phyloP scores from a whole-genome alignment of 2,797 vertebrate species.

The Eulemur rubriventer region DNA sequence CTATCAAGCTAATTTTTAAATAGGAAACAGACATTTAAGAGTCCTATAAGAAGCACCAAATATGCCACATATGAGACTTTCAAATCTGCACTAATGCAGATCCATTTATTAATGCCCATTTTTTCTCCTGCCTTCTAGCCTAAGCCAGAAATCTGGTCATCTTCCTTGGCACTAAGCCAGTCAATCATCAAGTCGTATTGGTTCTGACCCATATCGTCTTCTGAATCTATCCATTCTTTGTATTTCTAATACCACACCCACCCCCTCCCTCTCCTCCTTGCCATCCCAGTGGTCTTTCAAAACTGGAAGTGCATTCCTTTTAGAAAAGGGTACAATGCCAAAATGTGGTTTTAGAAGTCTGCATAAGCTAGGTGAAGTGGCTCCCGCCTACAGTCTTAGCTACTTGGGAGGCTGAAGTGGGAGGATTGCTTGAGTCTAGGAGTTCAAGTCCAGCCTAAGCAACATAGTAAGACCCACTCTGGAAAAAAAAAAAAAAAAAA shows the following conservation, averaged over 20 bases:
- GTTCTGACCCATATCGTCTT: background rate
- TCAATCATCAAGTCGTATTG: background rate
- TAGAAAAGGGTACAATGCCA: background rate
- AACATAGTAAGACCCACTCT: background rate
- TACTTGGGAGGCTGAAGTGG: background rate
- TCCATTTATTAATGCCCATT: background rate
- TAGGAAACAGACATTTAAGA: constrained; percentile 43
- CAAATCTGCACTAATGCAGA: background rate
- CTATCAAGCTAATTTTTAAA: constrained; percentile 76
- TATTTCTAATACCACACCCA: background rate
- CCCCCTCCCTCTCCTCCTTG: background rate
- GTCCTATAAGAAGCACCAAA: constrained; percentile 46
- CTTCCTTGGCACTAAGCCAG: background rate
- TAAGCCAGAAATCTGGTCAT: constrained; percentile 10
- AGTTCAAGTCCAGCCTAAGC: background rate
- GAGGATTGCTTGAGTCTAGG: background rate
- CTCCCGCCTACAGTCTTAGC: background rate
- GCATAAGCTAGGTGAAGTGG: background rate
- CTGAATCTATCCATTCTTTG: background rate
- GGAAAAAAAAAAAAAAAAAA: background rate
- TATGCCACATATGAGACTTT: background rate
- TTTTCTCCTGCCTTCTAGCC: background rate
- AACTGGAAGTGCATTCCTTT: background rate
- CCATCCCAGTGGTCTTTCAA: background rate
- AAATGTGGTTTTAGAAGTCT: background rate